A percentile compares a stretch with the other conserved stretches of the same genome.
Conservation (phyloP, 2,113 vertebrate genomes). For the Ophiodon elongatus region DNA sequence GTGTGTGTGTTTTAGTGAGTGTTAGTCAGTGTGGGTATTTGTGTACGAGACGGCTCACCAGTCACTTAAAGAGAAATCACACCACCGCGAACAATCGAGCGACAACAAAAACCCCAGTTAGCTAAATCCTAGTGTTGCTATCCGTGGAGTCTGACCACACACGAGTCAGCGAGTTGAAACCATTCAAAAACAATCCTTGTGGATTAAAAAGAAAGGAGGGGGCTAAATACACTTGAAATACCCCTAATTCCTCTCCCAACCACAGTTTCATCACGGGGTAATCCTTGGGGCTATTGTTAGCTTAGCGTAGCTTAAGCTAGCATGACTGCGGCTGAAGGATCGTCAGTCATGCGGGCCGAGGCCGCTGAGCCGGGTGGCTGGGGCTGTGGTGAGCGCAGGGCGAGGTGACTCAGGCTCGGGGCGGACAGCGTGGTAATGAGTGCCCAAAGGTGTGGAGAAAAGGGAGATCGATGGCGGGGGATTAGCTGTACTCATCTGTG, state of each 20-base stretch:
- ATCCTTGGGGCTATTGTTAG: constrained; percentile 32
- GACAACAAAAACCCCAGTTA: constrained; percentile 17
- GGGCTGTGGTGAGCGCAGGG: constrained; percentile 37
- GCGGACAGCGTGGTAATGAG: constrained; percentile 46
- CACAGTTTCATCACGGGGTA: constrained; percentile 68
- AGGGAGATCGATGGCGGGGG: constrained; percentile 35
- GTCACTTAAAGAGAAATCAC: constrained; percentile 42
- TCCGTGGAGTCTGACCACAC: constrained; percentile 25
- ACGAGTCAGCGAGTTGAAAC: constrained; percentile 43
- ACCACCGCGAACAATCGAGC: neutral
- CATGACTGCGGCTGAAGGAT: neutral
- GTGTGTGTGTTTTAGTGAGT: constrained; percentile 21
- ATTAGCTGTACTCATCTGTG: constrained; percentile 45
- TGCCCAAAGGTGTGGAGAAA: constrained; percentile 65
- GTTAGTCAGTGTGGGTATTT: constrained; percentile 52
- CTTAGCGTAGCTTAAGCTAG: constrained; percentile 41
- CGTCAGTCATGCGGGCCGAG: neutral
- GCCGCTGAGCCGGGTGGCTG: constrained; percentile 15
- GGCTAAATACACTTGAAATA: constrained; percentile 23
- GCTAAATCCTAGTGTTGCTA: constrained; percentile 21
- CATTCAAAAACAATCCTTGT: constrained; percentile 16
- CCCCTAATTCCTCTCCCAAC: constrained; percentile 48
- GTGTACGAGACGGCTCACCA: constrained; percentile 18
- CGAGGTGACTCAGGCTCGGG: constrained; percentile 59
- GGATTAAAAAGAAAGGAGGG: constrained; percentile 37